phyloP scores from a whole-genome alignment of 1,140 invertebrate species.

The Ridgeia piscesae region DNA sequence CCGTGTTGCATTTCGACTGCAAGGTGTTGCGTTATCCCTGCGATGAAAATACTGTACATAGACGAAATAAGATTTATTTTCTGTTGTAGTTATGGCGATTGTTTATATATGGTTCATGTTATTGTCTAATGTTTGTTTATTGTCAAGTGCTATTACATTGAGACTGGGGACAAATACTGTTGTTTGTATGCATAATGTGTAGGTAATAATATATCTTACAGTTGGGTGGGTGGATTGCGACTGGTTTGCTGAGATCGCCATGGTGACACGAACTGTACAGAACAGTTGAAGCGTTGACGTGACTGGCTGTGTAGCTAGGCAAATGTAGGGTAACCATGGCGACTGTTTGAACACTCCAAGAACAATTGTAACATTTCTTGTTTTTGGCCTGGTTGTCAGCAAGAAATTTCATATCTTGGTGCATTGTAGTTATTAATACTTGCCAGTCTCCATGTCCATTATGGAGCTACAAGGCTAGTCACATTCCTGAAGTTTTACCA shows the following conservation, averaged over 20 bases:
- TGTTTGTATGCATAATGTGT: constrained; percentile 1
- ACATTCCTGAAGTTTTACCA: background rate
- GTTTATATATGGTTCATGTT: constrained; percentile 1
- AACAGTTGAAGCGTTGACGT: background rate
- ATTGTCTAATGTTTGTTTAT: background rate
- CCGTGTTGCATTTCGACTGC: background rate
- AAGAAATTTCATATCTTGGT: background rate
- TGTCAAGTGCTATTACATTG: background rate
- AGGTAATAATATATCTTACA: background rate
- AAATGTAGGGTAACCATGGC: background rate
- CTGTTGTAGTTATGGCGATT: background rate
- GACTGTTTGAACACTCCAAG: background rate
- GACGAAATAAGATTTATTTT: background rate
- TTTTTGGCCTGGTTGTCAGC: background rate
- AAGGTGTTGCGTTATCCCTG: background rate
- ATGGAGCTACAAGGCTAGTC: background rate
- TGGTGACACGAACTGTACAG: background rate
- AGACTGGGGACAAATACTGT: background rate
- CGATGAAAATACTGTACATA: background rate
- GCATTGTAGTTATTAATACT: background rate
- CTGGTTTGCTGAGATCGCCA: background rate
- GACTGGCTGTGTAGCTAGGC: background rate
- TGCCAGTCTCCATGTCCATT: background rate
- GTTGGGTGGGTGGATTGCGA: background rate
- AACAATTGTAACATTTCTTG: background rate